Conservation (phyloP, 2,113 vertebrate species). For the Clarias magur region DNA sequence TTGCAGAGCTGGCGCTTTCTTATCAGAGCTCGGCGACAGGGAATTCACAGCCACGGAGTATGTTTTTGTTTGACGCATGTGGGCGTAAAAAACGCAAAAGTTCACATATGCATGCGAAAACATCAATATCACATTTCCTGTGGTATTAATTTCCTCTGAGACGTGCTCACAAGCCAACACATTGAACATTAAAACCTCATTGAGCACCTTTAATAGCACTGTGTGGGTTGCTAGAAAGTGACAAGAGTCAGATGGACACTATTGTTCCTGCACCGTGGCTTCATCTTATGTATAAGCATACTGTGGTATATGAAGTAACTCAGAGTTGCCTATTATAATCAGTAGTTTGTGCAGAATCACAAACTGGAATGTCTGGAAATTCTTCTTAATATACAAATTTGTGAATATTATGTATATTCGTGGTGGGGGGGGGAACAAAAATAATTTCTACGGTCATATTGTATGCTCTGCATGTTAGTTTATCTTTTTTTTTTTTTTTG, state of each 20-base stretch:
- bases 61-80: conserved; percentile 62
- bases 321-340: background rate
- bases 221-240: background rate
- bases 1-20: conserved; percentile 48
- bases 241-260: background rate
- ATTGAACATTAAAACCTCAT: conserved; percentile 49
- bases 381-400: background rate
- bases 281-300: background rate
- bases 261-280: background rate
- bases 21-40: conserved; percentile 54
- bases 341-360: background rate
- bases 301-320: background rate
- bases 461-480: background rate
- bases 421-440: background rate
- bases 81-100: conserved; percentile 67
- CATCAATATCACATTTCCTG: conserved; percentile 79
- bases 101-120: conserved; percentile 70
- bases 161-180: conserved; percentile 37
- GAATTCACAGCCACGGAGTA: conserved; percentile 53
- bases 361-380: background rate
- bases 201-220: conserved; percentile 20
- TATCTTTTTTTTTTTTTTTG: background rate
- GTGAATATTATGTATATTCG: background rate
- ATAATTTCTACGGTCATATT: background rate
- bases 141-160: conserved; percentile 70